Conservation (phyloP, 1,140 invertebrate genomes). For the Heliconius melpomene region DNA sequence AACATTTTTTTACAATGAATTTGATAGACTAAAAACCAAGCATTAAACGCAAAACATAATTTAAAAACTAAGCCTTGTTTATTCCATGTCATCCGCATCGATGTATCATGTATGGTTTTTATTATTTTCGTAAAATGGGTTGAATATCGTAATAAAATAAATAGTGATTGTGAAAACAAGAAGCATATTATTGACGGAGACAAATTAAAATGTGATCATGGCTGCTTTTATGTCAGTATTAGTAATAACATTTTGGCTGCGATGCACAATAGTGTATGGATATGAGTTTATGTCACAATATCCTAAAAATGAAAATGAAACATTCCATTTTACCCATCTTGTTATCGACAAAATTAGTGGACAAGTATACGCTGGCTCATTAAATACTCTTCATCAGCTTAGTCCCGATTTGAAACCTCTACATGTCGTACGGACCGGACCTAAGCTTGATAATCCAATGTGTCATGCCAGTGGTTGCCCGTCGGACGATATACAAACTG, state of each 20-base stretch:
- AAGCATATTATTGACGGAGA: conserved; percentile 48
- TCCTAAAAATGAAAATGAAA: conserved; percentile 74
- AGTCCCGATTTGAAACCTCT: conserved; percentile 87
- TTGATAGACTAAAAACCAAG: conserved; percentile 2
- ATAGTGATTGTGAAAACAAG: conserved; percentile 61
- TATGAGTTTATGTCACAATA: conserved; percentile 77
- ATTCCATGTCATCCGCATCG: conserved; percentile 77
- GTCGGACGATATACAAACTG: conserved; percentile 84
- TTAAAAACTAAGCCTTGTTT: conserved; percentile 62
- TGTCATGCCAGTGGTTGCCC: conserved; percentile 93
- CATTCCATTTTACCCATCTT: conserved; percentile 81
- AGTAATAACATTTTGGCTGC: conserved; percentile 76
- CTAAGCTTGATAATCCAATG: conserved; percentile 91
- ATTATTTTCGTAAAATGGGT: conserved; percentile 78
- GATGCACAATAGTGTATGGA: conserved; percentile 69
- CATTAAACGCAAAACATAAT: background rate
- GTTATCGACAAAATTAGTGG: conserved; percentile 81
- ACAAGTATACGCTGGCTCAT: conserved; percentile 89
- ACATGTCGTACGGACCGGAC: conserved; percentile 86
- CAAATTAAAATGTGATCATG: conserved; percentile 76
- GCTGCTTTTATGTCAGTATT: conserved; percentile 64
- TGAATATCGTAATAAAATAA: conserved; percentile 65
- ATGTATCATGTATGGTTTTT: conserved; percentile 57
- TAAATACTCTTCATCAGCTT: conserved; percentile 92
- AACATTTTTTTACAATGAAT: background rate